A percentile compares a stretch with the other conserved stretches of the same genome.
Evolutionary conservation across 2,113 vertebrate species (phyloP).

Genomic region (Platysternon megacephalum): DNA sequence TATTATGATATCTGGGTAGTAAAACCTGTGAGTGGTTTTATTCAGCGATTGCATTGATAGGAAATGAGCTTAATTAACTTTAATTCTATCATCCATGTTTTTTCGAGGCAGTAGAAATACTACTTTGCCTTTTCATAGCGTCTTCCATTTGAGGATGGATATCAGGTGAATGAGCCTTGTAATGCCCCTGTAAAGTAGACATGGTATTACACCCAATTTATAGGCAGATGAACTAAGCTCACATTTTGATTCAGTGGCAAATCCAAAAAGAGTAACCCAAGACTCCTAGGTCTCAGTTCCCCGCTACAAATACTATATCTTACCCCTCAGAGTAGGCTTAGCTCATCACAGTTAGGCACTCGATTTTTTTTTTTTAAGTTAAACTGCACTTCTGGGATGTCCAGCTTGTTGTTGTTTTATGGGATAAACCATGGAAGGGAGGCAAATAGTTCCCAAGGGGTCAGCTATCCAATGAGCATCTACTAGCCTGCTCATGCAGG

Average conservation of each 20-base stretch:
- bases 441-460: not conserved
- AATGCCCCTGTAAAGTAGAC: not conserved
- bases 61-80: not conserved
- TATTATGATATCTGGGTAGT: not conserved
- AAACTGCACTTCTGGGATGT: not conserved
- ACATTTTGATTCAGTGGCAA: not conserved
- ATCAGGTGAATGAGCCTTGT: not conserved
- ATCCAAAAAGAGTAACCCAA: not conserved
- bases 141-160: not conserved
- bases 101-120: not conserved
- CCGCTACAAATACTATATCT: not conserved
- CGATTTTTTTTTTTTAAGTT: not conserved
- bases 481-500: not conserved
- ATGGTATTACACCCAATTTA: not conserved
- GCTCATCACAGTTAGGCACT: not conserved
- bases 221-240: not conserved
- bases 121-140: not conserved
- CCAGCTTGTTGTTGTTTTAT: not conserved
- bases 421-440: not conserved
- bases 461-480: not conserved
- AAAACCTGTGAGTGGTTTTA: not conserved
- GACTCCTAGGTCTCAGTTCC: not conserved
- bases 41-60: not conserved
- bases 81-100: not conserved
- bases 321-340: not conserved